Evolutionary conservation across 2,113 vertebrate species (phyloP).

Genomic region (Istiophorus platypterus): DNA sequence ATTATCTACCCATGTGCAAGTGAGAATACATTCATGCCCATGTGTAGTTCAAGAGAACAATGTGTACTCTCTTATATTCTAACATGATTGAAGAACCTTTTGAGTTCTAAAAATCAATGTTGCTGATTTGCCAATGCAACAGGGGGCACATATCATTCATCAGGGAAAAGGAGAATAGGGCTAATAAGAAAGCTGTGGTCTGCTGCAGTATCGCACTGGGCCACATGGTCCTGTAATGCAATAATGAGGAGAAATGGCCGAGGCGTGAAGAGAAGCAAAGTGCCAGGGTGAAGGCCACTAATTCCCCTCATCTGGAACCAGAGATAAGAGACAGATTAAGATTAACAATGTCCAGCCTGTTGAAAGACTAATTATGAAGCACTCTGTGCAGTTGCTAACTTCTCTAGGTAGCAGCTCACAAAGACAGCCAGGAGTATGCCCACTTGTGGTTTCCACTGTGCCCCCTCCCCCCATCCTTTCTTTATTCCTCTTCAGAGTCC

Average conservation of each 20-base stretch:
- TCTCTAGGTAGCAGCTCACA: conserved; percentile 55
- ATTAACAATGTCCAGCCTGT: conserved; percentile 73
- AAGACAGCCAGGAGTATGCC: conserved; percentile 22
- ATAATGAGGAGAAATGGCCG: conserved; percentile 73
- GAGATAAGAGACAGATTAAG: conserved; percentile 80
- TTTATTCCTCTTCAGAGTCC: conserved; percentile 15
- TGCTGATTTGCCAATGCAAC: conserved; percentile 24
- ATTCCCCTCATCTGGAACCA: conserved; percentile 74
- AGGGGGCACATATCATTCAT: conserved; percentile 64
- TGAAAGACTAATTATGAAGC: conserved; percentile 73
- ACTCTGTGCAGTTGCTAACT: conserved; percentile 43
- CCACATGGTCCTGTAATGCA: conserved; percentile 66
- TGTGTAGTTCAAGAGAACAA: conserved; percentile 29
- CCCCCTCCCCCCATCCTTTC: conserved; percentile 3
- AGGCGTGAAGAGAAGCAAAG: conserved; percentile 63
- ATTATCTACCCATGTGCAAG: conserved; percentile 1
- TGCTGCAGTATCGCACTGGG: conserved; percentile 58
- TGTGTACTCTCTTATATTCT: conserved; percentile 34
- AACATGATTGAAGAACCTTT: conserved; percentile 48
- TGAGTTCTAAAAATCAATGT: conserved; percentile 48
- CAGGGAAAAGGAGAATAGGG: conserved; percentile 56
- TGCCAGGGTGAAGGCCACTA: conserved; percentile 66
- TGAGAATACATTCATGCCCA: background rate
- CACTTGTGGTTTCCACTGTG: conserved; percentile 30
- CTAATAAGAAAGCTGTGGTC: conserved; percentile 56